A percentile compares a stretch with the other conserved stretches of the same genome.
Evolutionary conservation across 2,113 vertebrate genomes (phyloP).

Genomic region (Capreolus pygargus): DNA sequence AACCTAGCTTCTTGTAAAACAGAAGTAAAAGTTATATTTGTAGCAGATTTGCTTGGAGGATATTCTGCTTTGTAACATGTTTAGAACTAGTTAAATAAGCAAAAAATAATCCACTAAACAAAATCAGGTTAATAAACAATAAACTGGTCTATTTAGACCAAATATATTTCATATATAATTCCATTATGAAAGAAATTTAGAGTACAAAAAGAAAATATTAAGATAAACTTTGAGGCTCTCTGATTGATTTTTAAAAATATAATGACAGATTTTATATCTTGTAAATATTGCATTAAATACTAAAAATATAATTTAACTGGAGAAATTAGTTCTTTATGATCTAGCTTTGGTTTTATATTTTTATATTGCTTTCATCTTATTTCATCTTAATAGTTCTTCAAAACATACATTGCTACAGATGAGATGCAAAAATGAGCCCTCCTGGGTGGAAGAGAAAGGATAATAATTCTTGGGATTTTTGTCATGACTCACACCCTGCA

Average conservation of each 20-base stretch:
- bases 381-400: constrained; percentile 14
- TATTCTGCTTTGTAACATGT: neutral
- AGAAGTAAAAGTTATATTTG: neutral
- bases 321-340: neutral
- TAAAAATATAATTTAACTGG: constrained; percentile 7
- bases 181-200: neutral
- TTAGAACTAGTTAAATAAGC: neutral
- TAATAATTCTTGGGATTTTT: constrained; percentile 4
- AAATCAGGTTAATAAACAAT: neutral
- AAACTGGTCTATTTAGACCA: neutral
- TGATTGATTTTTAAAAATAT: neutral
- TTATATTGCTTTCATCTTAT: constrained; percentile 19
- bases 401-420: neutral
- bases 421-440: neutral
- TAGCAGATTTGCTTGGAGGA: neutral
- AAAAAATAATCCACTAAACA: neutral
- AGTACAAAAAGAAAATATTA: neutral
- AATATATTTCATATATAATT: neutral
- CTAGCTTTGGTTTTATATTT: constrained; percentile 34
- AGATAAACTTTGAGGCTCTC: neutral
- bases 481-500: neutral
- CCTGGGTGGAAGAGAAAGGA: neutral
- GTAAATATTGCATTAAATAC: neutral
- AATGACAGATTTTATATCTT: neutral
- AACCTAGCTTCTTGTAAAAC: neutral